Percentiles rank a stretch among this genome's conserved stretches.
Evolutionary conservation across 1,140 invertebrate genomes (phyloP).

Genomic region (Babylonia areolata): DNA sequence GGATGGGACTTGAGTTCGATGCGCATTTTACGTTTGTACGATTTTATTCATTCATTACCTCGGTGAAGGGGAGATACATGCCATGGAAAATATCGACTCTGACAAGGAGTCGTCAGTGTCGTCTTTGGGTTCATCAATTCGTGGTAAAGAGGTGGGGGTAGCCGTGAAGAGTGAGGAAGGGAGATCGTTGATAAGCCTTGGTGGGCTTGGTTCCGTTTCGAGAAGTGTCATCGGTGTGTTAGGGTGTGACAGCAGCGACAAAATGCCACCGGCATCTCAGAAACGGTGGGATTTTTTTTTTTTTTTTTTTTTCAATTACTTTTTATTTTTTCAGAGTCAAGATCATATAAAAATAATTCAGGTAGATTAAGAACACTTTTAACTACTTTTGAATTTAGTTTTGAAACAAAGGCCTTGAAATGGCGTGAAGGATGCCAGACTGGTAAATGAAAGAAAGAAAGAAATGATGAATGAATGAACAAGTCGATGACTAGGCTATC

Average conservation of each 20-base stretch:
- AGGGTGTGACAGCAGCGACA: not conserved
- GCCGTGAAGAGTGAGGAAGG: not conserved
- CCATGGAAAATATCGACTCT: not conserved
- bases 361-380: too few species aligned
- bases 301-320: too few species aligned
- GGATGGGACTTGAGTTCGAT: not conserved
- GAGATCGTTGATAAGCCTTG: not conserved
- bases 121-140: not conserved
- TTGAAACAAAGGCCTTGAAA: too few species aligned
- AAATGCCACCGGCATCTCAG: constrained; percentile 6
- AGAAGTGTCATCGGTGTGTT: not conserved
- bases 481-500: too few species aligned
- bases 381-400: too few species aligned
- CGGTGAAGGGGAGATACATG: not conserved
- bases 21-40: not conserved
- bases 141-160: not conserved
- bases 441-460: too few species aligned
- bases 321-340: too few species aligned
- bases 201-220: not conserved
- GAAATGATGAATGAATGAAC: too few species aligned
- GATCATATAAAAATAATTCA: too few species aligned
- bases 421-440: too few species aligned
- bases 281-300: not conserved
- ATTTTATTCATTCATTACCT: not conserved
- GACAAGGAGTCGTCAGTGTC: not conserved